Percentiles rank a stretch among this genome's conserved stretches.
These are phyloP conservation scores for Corythoichthys haematopterus DNA, from an alignment of 2,113 vertebrate species.

Conservation along the genomic window DNA sequence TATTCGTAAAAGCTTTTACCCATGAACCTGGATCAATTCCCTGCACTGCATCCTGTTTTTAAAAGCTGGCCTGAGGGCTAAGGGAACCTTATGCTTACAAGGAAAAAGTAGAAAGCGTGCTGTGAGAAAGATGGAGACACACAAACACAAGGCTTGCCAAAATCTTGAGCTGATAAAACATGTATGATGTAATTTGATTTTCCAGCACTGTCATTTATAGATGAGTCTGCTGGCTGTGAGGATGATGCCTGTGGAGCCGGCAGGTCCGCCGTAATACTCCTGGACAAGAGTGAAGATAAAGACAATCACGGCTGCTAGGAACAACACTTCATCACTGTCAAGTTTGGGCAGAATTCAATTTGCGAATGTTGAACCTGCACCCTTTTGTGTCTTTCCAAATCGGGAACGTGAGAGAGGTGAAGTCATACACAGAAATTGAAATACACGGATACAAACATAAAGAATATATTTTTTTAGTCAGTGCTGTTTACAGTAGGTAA, in stretches of 20 bases:
- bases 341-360: constrained; percentile 83
- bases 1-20: constrained; percentile 67
- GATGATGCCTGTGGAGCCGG: constrained; percentile 46
- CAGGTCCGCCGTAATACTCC: constrained; percentile 63
- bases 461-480: constrained; percentile 66
- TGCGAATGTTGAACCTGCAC: constrained; percentile 72
- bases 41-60: constrained; percentile 72
- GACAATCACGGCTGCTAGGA: constrained; percentile 83
- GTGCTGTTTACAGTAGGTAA: constrained; percentile 70
- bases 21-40: constrained; percentile 72
- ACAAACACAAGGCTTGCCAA: constrained; percentile 19
- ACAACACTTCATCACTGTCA: constrained; percentile 86
- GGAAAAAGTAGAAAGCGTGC: constrained; percentile 36
- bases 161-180: constrained; percentile 52
- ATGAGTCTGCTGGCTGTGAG: constrained; percentile 60
- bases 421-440: constrained; percentile 1
- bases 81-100: constrained; percentile 45
- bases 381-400: constrained; percentile 22
- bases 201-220: constrained; percentile 76
- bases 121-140: constrained; percentile 27
- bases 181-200: constrained; percentile 72
- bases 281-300: constrained; percentile 77
- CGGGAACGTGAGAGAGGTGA: constrained; percentile 32
- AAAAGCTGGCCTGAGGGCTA: constrained; percentile 64
- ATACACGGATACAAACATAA: constrained; percentile 5